Percentiles rank a stretch among this genome's conserved stretches.
Conservation (phyloP, 1,140 invertebrate genomes). For the Akabosia matsudoensis region DNA sequence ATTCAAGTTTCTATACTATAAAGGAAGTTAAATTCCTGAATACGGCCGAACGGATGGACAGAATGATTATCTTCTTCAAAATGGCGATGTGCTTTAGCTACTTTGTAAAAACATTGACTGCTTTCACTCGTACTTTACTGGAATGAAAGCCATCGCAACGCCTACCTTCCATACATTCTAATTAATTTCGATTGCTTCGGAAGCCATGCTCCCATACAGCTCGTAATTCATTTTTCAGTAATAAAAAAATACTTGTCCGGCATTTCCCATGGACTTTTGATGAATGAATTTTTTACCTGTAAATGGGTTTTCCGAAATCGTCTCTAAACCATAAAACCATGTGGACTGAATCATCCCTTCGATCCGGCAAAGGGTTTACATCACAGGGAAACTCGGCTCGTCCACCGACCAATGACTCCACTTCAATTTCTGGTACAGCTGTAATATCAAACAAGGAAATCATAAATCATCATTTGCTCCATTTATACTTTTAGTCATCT, state of each 20-base stretch:
- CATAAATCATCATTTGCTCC: neutral
- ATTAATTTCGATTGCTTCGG: too few species aligned
- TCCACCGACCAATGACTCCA: conserved; percentile 77
- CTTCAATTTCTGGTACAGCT: conserved; percentile 66
- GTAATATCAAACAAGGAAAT: conserved; percentile 45
- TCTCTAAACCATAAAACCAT: conserved; percentile 88
- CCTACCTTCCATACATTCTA: too few species aligned
- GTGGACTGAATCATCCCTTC: conserved; percentile 74
- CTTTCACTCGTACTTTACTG: too few species aligned
- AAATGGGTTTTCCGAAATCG: conserved; percentile 76
- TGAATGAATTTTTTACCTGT: conserved; percentile 78
- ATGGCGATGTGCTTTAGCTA: too few species aligned
- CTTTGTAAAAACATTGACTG: too few species aligned
- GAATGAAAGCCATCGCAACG: too few species aligned
- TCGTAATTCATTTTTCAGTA: neutral
- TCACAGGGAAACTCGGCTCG: conserved; percentile 78
- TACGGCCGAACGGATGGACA: too few species aligned
- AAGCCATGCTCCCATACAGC: too few species aligned
- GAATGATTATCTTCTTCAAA: too few species aligned
- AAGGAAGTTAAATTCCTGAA: too few species aligned
- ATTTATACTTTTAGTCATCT: neutral
- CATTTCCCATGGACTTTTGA: neutral
- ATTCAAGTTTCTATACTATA: too few species aligned
- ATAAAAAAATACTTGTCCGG: neutral
- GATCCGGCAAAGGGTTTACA: conserved; percentile 63